Evolutionary conservation across 2,797 vertebrate species (phyloP), one percentile per base, ranked within the genome.

Genomic region (Leuciscus waleckii): DNA sequence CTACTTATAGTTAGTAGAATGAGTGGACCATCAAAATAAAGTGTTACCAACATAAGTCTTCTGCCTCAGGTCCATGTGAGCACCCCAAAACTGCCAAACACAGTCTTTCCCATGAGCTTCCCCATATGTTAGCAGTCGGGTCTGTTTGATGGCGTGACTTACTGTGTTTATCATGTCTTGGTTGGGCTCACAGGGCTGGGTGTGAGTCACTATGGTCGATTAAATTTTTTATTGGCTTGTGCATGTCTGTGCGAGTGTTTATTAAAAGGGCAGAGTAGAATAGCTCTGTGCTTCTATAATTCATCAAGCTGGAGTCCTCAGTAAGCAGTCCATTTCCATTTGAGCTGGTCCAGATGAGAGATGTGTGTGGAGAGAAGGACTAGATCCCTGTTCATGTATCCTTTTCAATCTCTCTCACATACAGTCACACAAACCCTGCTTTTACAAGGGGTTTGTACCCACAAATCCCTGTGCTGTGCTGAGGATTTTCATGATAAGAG

Each of bases 211-310:
- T 68, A 56, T 70, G 82, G 61, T 85, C 39, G 46, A 58, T 82
- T 85, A 26, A 67, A 81, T 80, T 29, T 86, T 84, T 88, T 67
- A 77, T 21, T 79, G 73, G 35, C 58, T 17, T 74, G 84, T 69
- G 68, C 56, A 37, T 85, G 79, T 81, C 54, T 83, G 23, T 75
- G 35, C 13, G 37, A 76, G 68, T 71, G 37, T 86, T 26, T 85
- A 61, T 86, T 84, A 37, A 61, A 79, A 63, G 68, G 54, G 46
- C 32, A 46, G 77, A 69, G 83, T 49, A 63, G 75, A 79, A 63
- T 70, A 78, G 26, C 56, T 37, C 37, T 81, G 21, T 56, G 71
- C 68, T 76, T 89, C 29, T 87, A 88, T 87, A 77, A 86, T 85
- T 88, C 78, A 86, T 81, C 82, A 83, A 32, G 37, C 70, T 35